Base-by-base conservation (phyloP, 2,113 vertebrate species). In the Sander lucioperca region DNA sequence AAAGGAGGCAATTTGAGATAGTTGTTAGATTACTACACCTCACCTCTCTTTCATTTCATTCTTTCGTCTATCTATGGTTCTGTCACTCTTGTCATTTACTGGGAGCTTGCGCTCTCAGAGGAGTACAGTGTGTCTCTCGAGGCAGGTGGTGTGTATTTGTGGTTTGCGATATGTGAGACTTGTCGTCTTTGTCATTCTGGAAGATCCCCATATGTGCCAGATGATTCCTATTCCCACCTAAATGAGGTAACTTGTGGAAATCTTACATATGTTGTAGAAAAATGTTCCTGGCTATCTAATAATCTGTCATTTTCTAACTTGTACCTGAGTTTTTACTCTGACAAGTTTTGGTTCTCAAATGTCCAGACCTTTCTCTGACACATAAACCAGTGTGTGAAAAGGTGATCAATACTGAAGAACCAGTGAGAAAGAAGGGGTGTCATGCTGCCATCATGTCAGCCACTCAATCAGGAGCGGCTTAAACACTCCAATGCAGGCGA, bases 121-220 rank as follows among this genome's bases (percentile, higher is more conserved):
- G 74, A 82, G 14, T 5, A 39, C 70, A 15, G 33, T 30, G 3
- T 23, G 19, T 59, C 50, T 85, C 66, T 45, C 10, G 7, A 56
- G 62, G 43, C 58, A 73, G 50, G 23, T 36, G 71, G 39, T 47
- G 23, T 58, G 82, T 39, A 65, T 77, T 53, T 75, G 43, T 50
- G 75, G 72, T 77, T 79, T 39, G 76, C 12, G 80, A 36, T 56
- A 25, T 67, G 36, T 79, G 57, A 5, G 73, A 74, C 56, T 56
- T 27, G 45, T 63, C 33, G 25, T 76, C 65, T 81, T 25, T 61
- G 65, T 73, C 39, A 7, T 33, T 53, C 43, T 72, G 57, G 48
- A 80, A 72, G 54, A 25, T 58, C 36, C 63, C 77, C 77, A 47
- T 57, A 71, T 74, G 86, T 56, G 61, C 51, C 79, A 1, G 70